Base-by-base conservation (phyloP, 1,140 invertebrate species). In the Lucilia sericata region DNA sequence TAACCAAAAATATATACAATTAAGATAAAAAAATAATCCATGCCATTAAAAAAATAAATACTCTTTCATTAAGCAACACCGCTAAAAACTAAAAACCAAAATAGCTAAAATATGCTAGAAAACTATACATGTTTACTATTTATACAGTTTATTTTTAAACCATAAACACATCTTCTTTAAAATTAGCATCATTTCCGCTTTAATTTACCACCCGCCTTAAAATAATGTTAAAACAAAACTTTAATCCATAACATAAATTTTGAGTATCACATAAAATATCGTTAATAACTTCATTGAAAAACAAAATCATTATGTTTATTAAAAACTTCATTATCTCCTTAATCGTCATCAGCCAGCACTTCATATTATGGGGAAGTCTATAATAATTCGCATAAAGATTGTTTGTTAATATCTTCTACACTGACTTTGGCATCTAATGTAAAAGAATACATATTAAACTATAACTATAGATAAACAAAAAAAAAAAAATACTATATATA, bases 171-270 rank as follows among this genome's bases (percentile, higher is more conserved):
- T 80, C 76, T 49, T 80, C 42, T 21, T 80, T 21, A 49, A 47
- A 80, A 80, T 80, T 21, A 80, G 25, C 25, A 30, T 47, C 47
- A 51, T 80, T 80, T 80, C 76, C 76, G 76, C 21, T 80, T 80
- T 80, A 80, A 80, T 80, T 51, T 80, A 80, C 76, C 76, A 80
- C 76, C 76, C 76, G 76, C 76, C 47, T 47, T 51, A 17, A 49
- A 80, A 80, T 21, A 70, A 21, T 70, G 17, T 70, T 19, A 19
- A 65, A 70, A 70, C 17, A 70, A 21, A 70, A 42, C 42, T 42
- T 42, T 42, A 42, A 42, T 42, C 5, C 42, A 42, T 42, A 42
- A 8, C 7, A 42, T 42, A 42, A 7, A 42, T 42, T 42, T 42
- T 10, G n/a, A 42, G 42, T 8, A 8, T 42, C 42, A 42, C 42